phyloP scores from a whole-genome alignment of 2,113 vertebrate species.

The Oxyruncus cristatus region DNA sequence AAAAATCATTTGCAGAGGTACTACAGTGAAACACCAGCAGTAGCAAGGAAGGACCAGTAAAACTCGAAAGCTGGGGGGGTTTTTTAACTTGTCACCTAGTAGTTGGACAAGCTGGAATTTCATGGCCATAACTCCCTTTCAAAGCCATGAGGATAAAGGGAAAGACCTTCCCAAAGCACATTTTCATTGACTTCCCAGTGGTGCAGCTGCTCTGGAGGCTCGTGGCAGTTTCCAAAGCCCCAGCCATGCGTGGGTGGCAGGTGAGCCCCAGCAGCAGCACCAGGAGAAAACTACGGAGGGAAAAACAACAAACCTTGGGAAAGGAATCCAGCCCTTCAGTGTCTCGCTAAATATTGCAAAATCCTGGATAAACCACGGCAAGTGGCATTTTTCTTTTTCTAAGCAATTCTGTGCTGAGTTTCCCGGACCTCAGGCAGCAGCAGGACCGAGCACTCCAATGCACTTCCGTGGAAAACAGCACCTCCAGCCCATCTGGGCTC shows the following conservation, averaged over 20 bases:
- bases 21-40: neutral
- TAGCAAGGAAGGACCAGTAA: neutral
- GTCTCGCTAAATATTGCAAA: neutral
- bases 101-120: neutral
- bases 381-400: neutral
- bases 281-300: neutral
- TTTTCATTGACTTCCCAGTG: accelerated
- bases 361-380: neutral
- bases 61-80: neutral
- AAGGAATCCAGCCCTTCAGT: neutral
- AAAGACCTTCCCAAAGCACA: neutral
- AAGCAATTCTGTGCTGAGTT: neutral
- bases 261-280: neutral
- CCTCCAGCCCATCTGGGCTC: neutral
- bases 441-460: neutral
- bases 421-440: neutral
- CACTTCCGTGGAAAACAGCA: neutral
- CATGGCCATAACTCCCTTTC: neutral
- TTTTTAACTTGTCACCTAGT: neutral
- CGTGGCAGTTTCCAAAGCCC: neutral
- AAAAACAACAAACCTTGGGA: accelerated
- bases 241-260: neutral
- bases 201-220: neutral
- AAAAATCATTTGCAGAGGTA: neutral
- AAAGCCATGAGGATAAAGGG: neutral